Evolutionary conservation across 2,888 invertebrate species (phyloP).

Genomic region (Strigamia crassipes): DNA sequence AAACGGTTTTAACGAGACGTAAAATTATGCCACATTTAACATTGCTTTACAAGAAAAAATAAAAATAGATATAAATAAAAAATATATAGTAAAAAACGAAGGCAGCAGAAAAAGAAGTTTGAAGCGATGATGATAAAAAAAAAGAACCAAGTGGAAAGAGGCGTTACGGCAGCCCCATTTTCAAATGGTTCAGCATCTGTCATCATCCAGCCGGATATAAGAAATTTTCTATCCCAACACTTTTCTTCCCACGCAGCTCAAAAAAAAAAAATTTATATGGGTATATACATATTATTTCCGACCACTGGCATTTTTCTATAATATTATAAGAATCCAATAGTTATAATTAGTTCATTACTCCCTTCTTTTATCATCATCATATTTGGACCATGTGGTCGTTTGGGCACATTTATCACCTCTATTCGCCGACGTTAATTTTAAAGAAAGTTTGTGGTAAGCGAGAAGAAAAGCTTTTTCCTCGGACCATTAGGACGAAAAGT

Average conservation of each 20-base stretch:
- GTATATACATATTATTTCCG: background rate
- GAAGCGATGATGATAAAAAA: slow-evolving; percentile 36
- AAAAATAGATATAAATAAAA: background rate
- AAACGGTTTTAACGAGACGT: background rate
- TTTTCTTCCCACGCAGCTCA: slow-evolving; percentile 8
- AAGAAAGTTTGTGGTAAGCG: background rate
- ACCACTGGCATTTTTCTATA: background rate
- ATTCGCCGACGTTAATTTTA: no score
- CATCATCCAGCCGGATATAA: slow-evolving; percentile 42
- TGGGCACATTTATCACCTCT: no score
- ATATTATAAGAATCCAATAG: background rate
- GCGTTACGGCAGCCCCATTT: slow-evolving; percentile 31
- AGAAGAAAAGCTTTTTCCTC: background rate
- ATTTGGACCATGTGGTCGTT: no score
- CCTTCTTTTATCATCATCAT: background rate
- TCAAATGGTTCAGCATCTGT: slow-evolving; percentile 40
- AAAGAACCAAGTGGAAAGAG: slow-evolving; percentile 33
- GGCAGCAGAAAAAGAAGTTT: slow-evolving; percentile 1
- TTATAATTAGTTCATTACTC: background rate
- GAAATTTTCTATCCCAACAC: slow-evolving; percentile 38
- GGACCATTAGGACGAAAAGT: background rate
- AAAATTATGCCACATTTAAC: background rate
- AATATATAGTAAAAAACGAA: background rate
- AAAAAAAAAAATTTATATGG: background rate
- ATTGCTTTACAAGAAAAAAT: background rate